These are phyloP conservation scores for Poecilobothrus nobilitatus DNA, from an alignment of 2,888 invertebrate species.

Conservation along the genomic window DNA sequence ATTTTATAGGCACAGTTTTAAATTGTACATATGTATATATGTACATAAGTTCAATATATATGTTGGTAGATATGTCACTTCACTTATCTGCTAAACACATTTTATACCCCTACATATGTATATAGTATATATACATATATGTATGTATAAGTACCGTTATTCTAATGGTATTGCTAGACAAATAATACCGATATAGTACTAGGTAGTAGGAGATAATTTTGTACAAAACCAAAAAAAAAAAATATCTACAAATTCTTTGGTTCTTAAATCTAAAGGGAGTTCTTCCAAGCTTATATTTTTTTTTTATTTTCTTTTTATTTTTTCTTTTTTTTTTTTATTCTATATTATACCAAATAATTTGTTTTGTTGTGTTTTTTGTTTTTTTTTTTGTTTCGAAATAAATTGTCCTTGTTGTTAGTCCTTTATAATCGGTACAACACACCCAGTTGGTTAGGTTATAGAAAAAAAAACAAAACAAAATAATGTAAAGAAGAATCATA, in stretches of 20 bases:
- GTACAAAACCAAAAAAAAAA: background rate
- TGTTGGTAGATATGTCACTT: too few species aligned
- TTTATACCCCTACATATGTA: background rate
- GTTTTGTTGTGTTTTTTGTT: background rate
- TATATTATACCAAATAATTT: background rate
- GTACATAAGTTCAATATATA: too few species aligned
- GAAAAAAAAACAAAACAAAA: background rate
- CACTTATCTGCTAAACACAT: too few species aligned
- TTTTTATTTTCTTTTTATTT: background rate
- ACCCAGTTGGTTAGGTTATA: background rate
- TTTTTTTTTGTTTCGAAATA: background rate
- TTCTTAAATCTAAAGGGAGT: background rate
- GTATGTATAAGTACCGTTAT: background rate
- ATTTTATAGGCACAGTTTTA: too few species aligned
- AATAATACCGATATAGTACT: background rate
- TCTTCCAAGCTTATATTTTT: background rate
- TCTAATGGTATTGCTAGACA: background rate
- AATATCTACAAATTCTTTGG: background rate
- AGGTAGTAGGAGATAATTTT: background rate
- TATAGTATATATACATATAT: background rate
- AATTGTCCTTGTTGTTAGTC: constrained; percentile 1
- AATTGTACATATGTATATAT: too few species aligned
- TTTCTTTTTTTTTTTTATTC: background rate
- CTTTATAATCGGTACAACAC: background rate
- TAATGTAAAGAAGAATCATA: background rate